phyloP scores from a whole-genome alignment of 2,113 vertebrate genomes.

The Notarius quadriscutis region DNA sequence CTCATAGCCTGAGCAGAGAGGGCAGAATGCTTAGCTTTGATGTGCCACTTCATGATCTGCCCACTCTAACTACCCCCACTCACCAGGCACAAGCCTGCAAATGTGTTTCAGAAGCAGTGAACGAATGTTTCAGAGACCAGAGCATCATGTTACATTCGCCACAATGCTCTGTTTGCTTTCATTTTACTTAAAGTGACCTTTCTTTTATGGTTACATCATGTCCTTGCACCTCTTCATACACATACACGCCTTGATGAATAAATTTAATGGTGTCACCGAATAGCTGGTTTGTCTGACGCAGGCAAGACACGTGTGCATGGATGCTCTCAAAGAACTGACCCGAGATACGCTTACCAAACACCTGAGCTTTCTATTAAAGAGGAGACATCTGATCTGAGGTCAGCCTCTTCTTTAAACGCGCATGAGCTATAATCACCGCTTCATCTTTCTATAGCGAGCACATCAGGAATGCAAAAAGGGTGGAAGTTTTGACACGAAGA shows the following conservation, averaged over 20 bases:
- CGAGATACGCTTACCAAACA: neutral
- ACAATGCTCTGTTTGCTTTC: constrained; percentile 31
- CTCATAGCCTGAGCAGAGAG: constrained; percentile 52
- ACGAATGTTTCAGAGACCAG: constrained; percentile 25
- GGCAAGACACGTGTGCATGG: neutral
- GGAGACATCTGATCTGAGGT: constrained; percentile 24
- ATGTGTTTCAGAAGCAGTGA: constrained; percentile 3
- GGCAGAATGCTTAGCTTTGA: constrained; percentile 64
- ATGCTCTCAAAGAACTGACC: constrained; percentile 7
- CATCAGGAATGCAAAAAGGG: constrained; percentile 44
- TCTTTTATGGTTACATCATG: neutral
- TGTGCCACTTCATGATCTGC: constrained; percentile 63
- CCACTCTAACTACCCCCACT: constrained; percentile 57
- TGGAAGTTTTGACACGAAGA: constrained; percentile 27
- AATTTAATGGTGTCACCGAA: neutral
- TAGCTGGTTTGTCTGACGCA: neutral
- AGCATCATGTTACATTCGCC: constrained; percentile 28
- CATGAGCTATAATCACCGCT: constrained; percentile 12
- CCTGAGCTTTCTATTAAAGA: constrained; percentile 7
- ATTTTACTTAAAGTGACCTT: constrained; percentile 32
- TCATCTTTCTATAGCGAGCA: neutral
- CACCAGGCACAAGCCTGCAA: constrained; percentile 42
- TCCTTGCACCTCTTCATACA: constrained; percentile 1
- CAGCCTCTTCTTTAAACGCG: neutral
- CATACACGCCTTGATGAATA: constrained; percentile 10